These are phyloP conservation scores for Sturnus vulgaris DNA, from an alignment of 2,113 vertebrate genomes.

Conservation along the genomic window DNA sequence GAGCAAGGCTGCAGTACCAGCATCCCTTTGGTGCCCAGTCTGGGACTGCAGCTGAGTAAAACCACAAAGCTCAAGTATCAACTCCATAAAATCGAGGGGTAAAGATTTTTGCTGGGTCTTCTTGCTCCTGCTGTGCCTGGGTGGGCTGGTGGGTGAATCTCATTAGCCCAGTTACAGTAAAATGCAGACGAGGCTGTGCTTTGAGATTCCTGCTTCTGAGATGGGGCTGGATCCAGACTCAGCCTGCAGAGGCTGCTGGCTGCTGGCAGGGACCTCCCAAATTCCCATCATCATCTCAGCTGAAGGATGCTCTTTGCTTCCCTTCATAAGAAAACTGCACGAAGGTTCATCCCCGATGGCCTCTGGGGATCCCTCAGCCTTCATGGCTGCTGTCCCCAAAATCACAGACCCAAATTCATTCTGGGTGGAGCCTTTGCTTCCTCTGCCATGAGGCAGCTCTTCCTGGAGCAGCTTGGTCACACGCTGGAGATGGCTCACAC, in stretches of 20 bases:
- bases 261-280: background rate
- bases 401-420: background rate
- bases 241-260: background rate
- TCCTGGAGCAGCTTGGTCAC: background rate
- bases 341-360: fast-evolving
- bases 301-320: background rate
- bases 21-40: background rate
- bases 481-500: fast-evolving
- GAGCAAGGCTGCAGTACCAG: background rate
- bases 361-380: background rate
- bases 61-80: background rate
- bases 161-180: background rate
- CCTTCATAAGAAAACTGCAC: background rate
- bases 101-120: background rate
- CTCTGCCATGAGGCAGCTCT: background rate
- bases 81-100: background rate
- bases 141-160: background rate
- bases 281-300: background rate
- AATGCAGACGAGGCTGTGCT: background rate
- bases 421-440: background rate
- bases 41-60: background rate
- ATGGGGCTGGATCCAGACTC: background rate
- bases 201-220: background rate
- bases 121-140: background rate
- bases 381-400: background rate